Conservation (phyloP, 2,797 vertebrate species). For the Parotocinclus haroldoi region DNA sequence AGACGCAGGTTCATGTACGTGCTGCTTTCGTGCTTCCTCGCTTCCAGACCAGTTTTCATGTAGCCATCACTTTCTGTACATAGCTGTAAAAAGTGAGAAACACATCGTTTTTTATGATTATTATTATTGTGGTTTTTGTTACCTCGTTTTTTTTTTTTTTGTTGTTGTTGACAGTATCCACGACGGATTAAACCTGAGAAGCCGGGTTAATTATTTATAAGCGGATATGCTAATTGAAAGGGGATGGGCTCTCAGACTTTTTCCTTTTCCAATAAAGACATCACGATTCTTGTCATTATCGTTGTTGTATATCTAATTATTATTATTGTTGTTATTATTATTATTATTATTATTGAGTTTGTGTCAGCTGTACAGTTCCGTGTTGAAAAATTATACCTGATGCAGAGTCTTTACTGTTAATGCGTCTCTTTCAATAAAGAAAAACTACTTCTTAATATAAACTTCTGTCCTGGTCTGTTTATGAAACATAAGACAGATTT, state of each 20-base stretch:
- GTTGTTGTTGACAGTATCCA: slow-evolving; percentile 65
- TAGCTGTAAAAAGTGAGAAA: slow-evolving; percentile 54
- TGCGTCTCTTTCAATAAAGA: slow-evolving; percentile 95
- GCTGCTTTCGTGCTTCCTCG: slow-evolving; percentile 23
- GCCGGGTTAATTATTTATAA: slow-evolving; percentile 83
- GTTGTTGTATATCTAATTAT: slow-evolving; percentile 71
- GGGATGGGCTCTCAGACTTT: slow-evolving; percentile 65
- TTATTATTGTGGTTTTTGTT: slow-evolving; percentile 69
- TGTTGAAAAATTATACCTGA: slow-evolving; percentile 79
- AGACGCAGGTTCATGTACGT: slow-evolving; percentile 10
- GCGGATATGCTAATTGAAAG: slow-evolving; percentile 67
- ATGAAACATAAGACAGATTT: too few relatives aligned
- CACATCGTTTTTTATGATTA: slow-evolving; percentile 36
- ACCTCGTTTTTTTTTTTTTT: slow-evolving; percentile 82
- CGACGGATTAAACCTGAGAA: slow-evolving; percentile 60
- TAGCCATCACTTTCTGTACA: slow-evolving; percentile 56
- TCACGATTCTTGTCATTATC: slow-evolving; percentile 63
- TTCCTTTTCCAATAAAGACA: slow-evolving; percentile 55
- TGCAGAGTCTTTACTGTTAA: slow-evolving; percentile 80
- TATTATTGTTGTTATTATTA: slow-evolving; percentile 46
- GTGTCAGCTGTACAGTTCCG: slow-evolving; percentile 88
- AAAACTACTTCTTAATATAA: slow-evolving; percentile 72
- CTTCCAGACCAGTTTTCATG: slow-evolving; percentile 24
- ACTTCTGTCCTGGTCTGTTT: background rate
- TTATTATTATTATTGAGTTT: slow-evolving; percentile 65